These are phyloP conservation scores for Charadrius vociferus DNA, from an alignment of 2,113 vertebrate genomes.

Conservation along the genomic window DNA sequence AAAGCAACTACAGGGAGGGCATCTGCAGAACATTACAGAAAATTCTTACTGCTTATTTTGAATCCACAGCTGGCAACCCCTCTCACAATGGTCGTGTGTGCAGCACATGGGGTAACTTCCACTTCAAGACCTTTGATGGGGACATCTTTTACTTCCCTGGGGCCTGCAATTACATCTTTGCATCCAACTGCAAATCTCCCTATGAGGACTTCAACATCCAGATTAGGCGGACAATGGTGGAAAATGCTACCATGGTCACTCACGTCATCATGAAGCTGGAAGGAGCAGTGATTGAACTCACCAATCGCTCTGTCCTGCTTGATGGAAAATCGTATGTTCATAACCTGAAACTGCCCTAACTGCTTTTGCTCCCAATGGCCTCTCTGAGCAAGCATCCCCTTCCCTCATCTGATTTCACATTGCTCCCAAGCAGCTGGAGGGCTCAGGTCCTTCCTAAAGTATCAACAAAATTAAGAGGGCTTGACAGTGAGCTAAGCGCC, in stretches of 20 bases:
- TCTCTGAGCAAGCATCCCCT: background rate
- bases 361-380: background rate
- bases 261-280: constrained; percentile 80
- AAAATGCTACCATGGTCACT: constrained; percentile 51
- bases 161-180: constrained; percentile 85
- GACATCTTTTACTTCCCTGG: constrained; percentile 85
- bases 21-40: background rate
- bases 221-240: constrained; percentile 68
- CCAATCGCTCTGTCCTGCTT: constrained; percentile 48
- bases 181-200: constrained; percentile 76
- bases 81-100: constrained; percentile 83
- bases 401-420: background rate
- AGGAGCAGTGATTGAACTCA: constrained; percentile 78
- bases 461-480: background rate
- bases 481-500: background rate
- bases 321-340: constrained; percentile 76
- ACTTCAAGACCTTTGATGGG: constrained; percentile 91
- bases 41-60: background rate
- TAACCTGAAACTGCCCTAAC: background rate
- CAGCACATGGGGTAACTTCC: constrained; percentile 90
- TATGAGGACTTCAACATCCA: constrained; percentile 89
- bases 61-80: constrained; percentile 71
- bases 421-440: background rate
- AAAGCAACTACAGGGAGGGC: background rate
- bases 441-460: background rate